Evolutionary conservation across 1,140 invertebrate genomes (phyloP).

Genomic region (Zaprionus davidi): DNA sequence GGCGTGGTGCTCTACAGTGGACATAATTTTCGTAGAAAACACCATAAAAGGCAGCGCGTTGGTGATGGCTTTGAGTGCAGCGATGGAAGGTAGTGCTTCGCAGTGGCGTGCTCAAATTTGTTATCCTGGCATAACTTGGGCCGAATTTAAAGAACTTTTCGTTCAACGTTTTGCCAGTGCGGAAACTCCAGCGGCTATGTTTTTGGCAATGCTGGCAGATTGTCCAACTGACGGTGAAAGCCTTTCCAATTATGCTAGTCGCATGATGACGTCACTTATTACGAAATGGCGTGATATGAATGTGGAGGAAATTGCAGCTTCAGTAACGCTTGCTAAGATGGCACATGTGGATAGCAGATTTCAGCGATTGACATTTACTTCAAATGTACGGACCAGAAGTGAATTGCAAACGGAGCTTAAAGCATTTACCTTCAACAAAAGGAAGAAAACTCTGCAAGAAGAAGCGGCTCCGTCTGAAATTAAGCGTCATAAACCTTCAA

Average conservation of each 20-base stretch:
- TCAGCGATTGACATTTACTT: too few relatives aligned
- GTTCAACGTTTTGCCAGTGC: conserved; percentile 3
- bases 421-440: conserved; percentile 16
- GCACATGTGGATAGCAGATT: conserved; percentile 15
- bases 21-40: neutral
- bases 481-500: conserved; percentile 23
- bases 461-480: conserved; percentile 17
- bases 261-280: conserved; percentile 33
- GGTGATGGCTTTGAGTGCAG: conserved; percentile 26
- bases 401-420: too few relatives aligned
- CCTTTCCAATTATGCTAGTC: conserved; percentile 34
- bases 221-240: conserved; percentile 34
- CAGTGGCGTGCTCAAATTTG: conserved; percentile 32
- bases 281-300: conserved; percentile 30
- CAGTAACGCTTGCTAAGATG: conserved; percentile 31
- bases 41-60: conserved; percentile 5
- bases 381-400: too few relatives aligned
- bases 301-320: conserved; percentile 14
- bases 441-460: conserved; percentile 30
- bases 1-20: conserved; percentile 17
- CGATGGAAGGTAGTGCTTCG: conserved; percentile 32
- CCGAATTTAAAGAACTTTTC: conserved; percentile 9
- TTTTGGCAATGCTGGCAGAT: neutral
- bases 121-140: conserved; percentile 26
- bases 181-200: too few relatives aligned